Conservation (phyloP, 2,888 invertebrate genomes). For the Volucella zonaria region DNA sequence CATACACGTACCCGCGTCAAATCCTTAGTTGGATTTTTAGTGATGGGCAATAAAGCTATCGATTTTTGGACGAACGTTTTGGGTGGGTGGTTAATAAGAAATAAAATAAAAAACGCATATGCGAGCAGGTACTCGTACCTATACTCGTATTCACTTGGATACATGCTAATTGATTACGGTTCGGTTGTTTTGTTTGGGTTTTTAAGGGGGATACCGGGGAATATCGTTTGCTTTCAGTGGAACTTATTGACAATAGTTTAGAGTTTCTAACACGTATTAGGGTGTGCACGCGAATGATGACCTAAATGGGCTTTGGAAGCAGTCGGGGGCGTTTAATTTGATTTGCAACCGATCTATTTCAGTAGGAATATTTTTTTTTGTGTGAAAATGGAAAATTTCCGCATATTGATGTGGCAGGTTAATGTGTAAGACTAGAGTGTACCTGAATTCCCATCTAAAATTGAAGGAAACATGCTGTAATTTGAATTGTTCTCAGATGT, state of each 20-base stretch:
- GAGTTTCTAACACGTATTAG: constrained; percentile 50
- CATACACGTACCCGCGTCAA: not conserved
- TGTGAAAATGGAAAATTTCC: no score
- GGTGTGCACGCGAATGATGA: constrained; percentile 23
- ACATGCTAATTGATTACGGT: not conserved
- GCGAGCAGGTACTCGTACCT: no score
- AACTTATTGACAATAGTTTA: constrained; percentile 31
- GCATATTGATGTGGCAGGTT: no score
- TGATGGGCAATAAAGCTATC: constrained; percentile 44
- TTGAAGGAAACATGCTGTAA: no score
- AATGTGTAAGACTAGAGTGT: no score
- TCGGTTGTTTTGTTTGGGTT: not conserved
- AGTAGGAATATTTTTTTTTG: no score
- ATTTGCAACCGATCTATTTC: no score
- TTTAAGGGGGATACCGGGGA: constrained; percentile 21
- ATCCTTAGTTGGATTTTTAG: constrained; percentile 38
- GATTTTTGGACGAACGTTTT: constrained; percentile 22
- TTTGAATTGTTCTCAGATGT: no score
- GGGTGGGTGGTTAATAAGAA: constrained; percentile 33
- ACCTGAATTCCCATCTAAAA: no score
- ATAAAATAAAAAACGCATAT: not conserved
- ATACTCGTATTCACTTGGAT: no score
- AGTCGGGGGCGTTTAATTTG: not conserved
- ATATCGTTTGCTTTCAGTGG: constrained; percentile 41
- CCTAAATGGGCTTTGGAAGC: not conserved